A percentile compares a stretch with the other conserved stretches of the same genome.
Evolutionary conservation across 2,113 vertebrate species (phyloP).

Genomic region (Malurus alboscapulatus): DNA sequence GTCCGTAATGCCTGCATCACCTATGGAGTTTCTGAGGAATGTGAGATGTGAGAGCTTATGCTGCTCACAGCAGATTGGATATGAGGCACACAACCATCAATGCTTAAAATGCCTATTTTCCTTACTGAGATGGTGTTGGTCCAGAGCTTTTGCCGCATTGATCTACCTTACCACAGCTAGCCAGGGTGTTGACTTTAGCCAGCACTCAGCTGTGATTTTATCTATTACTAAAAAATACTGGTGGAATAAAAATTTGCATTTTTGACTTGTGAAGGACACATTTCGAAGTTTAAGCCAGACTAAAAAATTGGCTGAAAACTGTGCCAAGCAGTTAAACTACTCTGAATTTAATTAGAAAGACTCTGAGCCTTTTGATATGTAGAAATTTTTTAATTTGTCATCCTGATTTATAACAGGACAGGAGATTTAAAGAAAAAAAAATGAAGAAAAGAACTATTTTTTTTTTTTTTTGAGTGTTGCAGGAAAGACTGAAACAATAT

Average conservation of each 20-base stretch:
- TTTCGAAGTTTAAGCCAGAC: background rate
- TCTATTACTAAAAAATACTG: background rate
- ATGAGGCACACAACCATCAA: background rate
- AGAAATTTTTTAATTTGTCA: background rate
- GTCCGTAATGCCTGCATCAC: background rate
- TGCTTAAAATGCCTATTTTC: background rate
- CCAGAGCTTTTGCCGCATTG: background rate
- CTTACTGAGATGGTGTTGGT: background rate
- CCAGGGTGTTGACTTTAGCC: background rate
- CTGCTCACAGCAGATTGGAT: background rate
- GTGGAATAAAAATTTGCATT: background rate
- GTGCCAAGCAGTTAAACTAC: background rate
- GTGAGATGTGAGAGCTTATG: rapidly evolving
- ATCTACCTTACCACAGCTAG: background rate
- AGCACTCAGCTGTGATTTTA: background rate
- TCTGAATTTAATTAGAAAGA: background rate
- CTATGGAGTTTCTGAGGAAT: background rate
- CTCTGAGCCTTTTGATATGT: background rate
- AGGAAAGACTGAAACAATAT: background rate
- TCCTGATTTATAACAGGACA: background rate
- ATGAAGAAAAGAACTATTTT: background rate
- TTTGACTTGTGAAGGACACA: background rate
- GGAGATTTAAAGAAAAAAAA: background rate
- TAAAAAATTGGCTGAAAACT: background rate
- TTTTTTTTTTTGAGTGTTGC: background rate